phyloP scores from a whole-genome alignment of 1,140 invertebrate species.

The Bombus pascuorum region DNA sequence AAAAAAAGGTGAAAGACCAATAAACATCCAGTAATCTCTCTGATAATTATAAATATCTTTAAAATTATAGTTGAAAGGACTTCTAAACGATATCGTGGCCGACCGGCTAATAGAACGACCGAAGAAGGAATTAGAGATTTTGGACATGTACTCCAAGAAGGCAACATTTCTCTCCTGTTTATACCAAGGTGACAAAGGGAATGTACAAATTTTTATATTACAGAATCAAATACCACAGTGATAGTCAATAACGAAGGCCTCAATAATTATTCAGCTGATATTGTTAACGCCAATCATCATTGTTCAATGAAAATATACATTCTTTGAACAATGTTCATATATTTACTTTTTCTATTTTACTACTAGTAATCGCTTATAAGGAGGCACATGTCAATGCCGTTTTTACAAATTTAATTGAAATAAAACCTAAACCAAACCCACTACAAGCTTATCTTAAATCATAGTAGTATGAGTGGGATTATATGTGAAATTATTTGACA shows the following conservation, averaged over 20 bases:
- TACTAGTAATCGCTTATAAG: not conserved
- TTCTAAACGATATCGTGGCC: not conserved
- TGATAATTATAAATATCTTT: not conserved
- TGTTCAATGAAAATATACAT: no score
- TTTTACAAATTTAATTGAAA: no score
- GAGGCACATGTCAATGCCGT: no score
- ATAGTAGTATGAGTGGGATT: no score
- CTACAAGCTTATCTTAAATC: no score
- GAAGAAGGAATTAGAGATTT: not conserved
- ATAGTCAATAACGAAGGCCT: not conserved
- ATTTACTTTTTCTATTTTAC: not conserved
- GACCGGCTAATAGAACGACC: not conserved
- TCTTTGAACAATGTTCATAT: not conserved
- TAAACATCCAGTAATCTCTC: no score
- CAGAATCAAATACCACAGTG: not conserved
- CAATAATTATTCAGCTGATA: not conserved
- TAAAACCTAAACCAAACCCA: no score
- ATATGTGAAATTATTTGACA: no score
- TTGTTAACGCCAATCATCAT: not conserved
- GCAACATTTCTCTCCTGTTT: not conserved
- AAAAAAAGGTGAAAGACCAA: not conserved
- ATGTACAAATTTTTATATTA: not conserved
- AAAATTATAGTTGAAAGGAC: constrained; percentile 9
- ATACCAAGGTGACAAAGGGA: not conserved
- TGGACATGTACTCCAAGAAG: not conserved